These are phyloP conservation scores for Thryonomys swinderianus DNA, from an alignment of 2,113 vertebrate species.

Conservation along the genomic window DNA sequence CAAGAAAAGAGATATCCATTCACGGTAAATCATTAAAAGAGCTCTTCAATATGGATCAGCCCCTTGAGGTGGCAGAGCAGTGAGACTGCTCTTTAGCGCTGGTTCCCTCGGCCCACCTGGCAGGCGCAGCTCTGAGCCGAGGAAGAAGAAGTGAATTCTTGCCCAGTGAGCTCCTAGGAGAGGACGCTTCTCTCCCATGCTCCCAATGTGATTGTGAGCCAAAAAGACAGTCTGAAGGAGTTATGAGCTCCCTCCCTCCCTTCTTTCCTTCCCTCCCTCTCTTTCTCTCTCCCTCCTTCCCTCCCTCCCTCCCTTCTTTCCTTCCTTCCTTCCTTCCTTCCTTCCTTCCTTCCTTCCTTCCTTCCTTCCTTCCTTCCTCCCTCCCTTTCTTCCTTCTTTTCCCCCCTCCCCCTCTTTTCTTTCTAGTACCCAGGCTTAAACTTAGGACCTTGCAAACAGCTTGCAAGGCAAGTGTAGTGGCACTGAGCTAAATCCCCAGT, in stretches of 20 bases:
- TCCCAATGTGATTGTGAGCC: not conserved
- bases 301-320: too few relatives aligned
- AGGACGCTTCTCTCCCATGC: slow-evolving; percentile 8
- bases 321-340: too few relatives aligned
- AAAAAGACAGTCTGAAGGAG: not conserved
- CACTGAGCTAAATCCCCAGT: too few relatives aligned
- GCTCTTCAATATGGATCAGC: slow-evolving; percentile 42
- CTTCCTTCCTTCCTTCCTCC: too few relatives aligned
- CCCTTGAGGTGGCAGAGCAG: not conserved
- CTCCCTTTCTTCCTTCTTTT: too few relatives aligned
- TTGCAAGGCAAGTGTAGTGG: too few relatives aligned
- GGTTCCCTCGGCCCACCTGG: not conserved
- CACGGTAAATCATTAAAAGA: slow-evolving; percentile 70
- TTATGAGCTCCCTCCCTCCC: not conserved
- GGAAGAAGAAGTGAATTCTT: not conserved
- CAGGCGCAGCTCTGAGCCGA: not conserved
- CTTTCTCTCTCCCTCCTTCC: too few relatives aligned
- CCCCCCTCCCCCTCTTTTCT: too few relatives aligned
- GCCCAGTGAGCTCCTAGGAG: not conserved
- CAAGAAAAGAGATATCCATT: slow-evolving; percentile 60
- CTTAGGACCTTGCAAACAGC: too few relatives aligned
- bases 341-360: too few relatives aligned
- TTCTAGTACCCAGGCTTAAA: too few relatives aligned
- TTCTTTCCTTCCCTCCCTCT: too few relatives aligned
- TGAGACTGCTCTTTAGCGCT: slow-evolving; percentile 27